phyloP scores from a whole-genome alignment of 2,888 invertebrate genomes.

The Ichneumon xanthorius region DNA sequence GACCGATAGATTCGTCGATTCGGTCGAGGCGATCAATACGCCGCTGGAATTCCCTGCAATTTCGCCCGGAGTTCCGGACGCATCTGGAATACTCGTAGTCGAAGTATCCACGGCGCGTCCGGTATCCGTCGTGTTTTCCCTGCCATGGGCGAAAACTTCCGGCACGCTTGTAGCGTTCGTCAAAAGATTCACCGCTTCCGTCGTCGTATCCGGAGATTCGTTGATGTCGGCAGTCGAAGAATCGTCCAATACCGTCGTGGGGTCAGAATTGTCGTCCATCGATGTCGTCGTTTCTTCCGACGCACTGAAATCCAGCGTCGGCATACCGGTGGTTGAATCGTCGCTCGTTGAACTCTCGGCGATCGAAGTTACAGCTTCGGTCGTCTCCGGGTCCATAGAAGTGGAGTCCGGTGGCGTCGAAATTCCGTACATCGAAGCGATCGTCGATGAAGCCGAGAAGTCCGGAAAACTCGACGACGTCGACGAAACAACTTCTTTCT shows the following conservation, averaged over 20 bases:
- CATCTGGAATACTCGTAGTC: constrained; percentile 50
- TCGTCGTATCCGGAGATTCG: constrained; percentile 32
- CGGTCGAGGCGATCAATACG: constrained; percentile 15
- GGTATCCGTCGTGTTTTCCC: constrained; percentile 24
- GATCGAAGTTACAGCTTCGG: constrained; percentile 21
- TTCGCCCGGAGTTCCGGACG: constrained; percentile 21
- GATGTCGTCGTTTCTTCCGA: constrained; percentile 45
- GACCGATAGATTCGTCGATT: constrained; percentile 25
- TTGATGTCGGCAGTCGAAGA: constrained; percentile 14
- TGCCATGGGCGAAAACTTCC: constrained; percentile 47
- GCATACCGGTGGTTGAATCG: neutral
- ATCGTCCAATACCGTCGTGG: constrained; percentile 12
- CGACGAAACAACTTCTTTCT: constrained; percentile 18
- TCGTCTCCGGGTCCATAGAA: constrained; percentile 12
- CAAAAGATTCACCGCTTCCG: constrained; percentile 2
- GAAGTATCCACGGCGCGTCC: constrained; percentile 40
- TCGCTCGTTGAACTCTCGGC: constrained; percentile 20
- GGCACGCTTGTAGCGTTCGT: constrained; percentile 53
- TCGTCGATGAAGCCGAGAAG: constrained; percentile 14
- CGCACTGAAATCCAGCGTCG: neutral
- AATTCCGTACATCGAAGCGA: neutral
- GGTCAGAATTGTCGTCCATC: neutral
- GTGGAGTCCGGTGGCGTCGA: neutral
- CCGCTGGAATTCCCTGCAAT: constrained; percentile 21
- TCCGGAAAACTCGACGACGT: constrained; percentile 12